Evolutionary conservation across 1,140 invertebrate genomes (phyloP).

Genomic region (Tetramorium parvispinum): DNA sequence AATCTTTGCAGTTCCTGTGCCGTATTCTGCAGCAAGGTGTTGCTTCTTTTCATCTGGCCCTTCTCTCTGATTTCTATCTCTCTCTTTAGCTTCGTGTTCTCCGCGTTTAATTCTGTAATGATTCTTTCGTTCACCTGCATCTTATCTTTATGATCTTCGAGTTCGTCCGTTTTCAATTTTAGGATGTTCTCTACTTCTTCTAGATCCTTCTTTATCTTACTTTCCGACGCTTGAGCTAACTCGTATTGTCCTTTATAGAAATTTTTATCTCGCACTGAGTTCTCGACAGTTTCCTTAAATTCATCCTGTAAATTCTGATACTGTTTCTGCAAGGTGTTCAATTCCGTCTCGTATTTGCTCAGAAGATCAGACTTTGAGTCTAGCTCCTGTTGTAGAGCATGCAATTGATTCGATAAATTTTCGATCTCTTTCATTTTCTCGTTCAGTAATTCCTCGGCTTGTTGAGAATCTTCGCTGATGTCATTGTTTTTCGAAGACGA

Average conservation of each 20-base stretch:
- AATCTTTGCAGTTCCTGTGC: conserved; percentile 76
- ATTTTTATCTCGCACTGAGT: conserved; percentile 86
- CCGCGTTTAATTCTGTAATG: conserved; percentile 87
- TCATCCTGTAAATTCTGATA: conserved; percentile 86
- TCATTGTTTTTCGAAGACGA: conserved; percentile 33
- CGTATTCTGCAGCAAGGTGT: conserved; percentile 69
- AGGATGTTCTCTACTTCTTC: conserved; percentile 86
- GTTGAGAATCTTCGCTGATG: conserved; percentile 28
- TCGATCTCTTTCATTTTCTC: conserved; percentile 55
- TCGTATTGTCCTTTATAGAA: conserved; percentile 87
- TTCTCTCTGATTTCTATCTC: conserved; percentile 82
- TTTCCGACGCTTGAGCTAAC: conserved; percentile 85
- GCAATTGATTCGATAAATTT: conserved; percentile 87
- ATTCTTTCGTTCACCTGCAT: conserved; percentile 87
- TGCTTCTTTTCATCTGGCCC: conserved; percentile 61
- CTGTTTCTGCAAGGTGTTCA: conserved; percentile 87
- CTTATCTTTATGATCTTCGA: conserved; percentile 87
- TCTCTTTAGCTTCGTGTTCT: conserved; percentile 86
- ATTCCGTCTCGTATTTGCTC: conserved; percentile 86
- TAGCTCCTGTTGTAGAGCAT: conserved; percentile 85
- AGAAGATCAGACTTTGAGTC: conserved; percentile 85
- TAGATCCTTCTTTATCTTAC: conserved; percentile 86
- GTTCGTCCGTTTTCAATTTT: conserved; percentile 86
- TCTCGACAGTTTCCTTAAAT: conserved; percentile 86
- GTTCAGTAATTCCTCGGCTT: conserved; percentile 46